Evolutionary conservation across 2,888 invertebrate species (phyloP), one percentile per base, ranked within the genome.

Genomic region (Galerucella nymphaeae): DNA sequence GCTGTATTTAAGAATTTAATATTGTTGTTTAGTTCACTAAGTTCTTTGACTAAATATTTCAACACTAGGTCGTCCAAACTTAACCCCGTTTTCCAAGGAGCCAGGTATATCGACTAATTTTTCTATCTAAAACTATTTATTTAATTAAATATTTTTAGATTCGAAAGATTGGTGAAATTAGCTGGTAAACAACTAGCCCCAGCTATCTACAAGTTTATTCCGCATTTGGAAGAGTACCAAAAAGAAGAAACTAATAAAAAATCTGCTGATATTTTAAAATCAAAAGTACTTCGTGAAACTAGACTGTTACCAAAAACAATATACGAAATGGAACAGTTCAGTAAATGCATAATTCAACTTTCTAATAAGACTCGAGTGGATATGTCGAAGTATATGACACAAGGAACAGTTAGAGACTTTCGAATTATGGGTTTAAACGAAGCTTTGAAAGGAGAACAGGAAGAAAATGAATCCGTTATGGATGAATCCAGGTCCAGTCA

Each of bases 341-440:
- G 88, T 78, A 90, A 89, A 79, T 87, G 88, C 67, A 87, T 92
- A 50, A 87, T 90, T 74, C 79, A 90, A 72, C 87, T 92, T n/a
- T 88, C 89, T 1, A 89, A 88, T 68, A 91, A 90, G 79, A 90
- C 90, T 1, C 89, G 90, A 84, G 90, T 91, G 64, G 86, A 87
- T 82, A 80, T 90, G 71, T 80, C 87, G 0, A 89, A 88, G 77
- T 90, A 90, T 78, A 82, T 92, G 14, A 91, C 91, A 1, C 85
- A 90, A 80, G 91, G 92, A 11, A 89, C 89, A 1, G 90, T 90
- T 0, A 87, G 93, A 63, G 93, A 92, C 85, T 93, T 92, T 83
- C 87, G 90, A 73, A 83, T 85, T 23, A 85, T 88, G 0, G 85
- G 89, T 71, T 77, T 91, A 38, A 87, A 88, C 73, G 88, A 90